phyloP scores from a whole-genome alignment of 2,888 invertebrate species.

The Drosophila meridionalis region DNA sequence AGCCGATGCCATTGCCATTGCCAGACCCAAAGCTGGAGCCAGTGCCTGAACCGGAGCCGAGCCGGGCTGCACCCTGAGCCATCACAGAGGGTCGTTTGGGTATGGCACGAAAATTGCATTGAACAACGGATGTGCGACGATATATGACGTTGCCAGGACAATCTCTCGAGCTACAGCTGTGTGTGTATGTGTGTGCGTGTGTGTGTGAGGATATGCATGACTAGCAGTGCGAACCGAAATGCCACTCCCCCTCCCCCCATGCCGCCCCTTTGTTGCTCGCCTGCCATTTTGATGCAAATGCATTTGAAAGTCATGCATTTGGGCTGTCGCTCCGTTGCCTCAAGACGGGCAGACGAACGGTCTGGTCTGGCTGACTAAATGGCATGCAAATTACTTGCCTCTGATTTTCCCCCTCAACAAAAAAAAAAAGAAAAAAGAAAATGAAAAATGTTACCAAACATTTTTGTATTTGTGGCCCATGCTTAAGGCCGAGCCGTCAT shows the following conservation, averaged over 20 bases:
- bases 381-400: slow-evolving; percentile 65
- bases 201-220: slow-evolving; percentile 64
- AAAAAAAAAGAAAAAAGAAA: background rate
- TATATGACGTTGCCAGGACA: slow-evolving; percentile 67
- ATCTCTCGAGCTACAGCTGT: slow-evolving; percentile 33
- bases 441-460: background rate
- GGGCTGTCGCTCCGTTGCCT: slow-evolving; percentile 15
- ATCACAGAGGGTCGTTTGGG: slow-evolving; percentile 51
- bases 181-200: slow-evolving; percentile 24
- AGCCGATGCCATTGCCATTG: slow-evolving; percentile 8
- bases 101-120: slow-evolving; percentile 57
- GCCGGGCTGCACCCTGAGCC: slow-evolving; percentile 21
- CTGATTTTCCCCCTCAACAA: slow-evolving; percentile 44
- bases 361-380: slow-evolving; percentile 52
- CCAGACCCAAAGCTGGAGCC: slow-evolving; percentile 19
- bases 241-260: slow-evolving; percentile 5
- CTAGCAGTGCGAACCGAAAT: slow-evolving; percentile 56
- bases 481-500: slow-evolving; percentile 7
- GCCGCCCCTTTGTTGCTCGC: background rate
- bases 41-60: slow-evolving; percentile 19
- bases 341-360: slow-evolving; percentile 35
- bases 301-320: slow-evolving; percentile 59
- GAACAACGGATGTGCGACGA: slow-evolving; percentile 74
- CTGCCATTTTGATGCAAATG: slow-evolving; percentile 74
- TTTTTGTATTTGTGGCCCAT: slow-evolving; percentile 14